Evolutionary conservation across 1,140 invertebrate species (phyloP).

Genomic region (Lysiphlebus fabarum): DNA sequence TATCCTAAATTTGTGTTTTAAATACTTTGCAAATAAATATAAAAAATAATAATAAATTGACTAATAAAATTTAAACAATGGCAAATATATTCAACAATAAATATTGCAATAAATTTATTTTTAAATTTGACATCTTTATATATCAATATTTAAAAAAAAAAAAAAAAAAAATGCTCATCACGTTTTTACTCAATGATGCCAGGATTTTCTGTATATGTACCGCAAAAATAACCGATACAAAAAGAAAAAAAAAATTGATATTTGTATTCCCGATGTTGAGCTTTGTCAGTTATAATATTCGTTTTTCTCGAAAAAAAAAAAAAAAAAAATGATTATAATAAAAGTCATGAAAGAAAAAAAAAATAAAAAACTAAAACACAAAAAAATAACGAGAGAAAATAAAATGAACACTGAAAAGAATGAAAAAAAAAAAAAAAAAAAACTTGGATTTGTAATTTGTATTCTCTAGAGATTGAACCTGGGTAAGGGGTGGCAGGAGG

Average conservation of each 20-base stretch:
- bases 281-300: too few species aligned
- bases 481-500: slow-evolving; percentile 6
- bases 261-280: slow-evolving; percentile 16
- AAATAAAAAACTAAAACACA: too few species aligned
- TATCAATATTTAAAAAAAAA: too few species aligned
- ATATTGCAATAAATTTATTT: not conserved
- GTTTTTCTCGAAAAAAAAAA: too few species aligned
- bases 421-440: slow-evolving; percentile 8
- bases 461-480: slow-evolving; percentile 23
- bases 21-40: too few species aligned
- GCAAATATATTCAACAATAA: not conserved
- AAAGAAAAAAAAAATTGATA: slow-evolving; percentile 13
- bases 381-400: slow-evolving; percentile 11
- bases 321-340: too few species aligned
- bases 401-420: not conserved
- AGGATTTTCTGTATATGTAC: not conserved
- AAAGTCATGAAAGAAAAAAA: too few species aligned
- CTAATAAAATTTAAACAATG: not conserved
- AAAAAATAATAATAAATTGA: too few species aligned
- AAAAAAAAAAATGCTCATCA: slow-evolving; percentile 11
- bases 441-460: slow-evolving; percentile 25
- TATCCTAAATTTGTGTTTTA: too few species aligned
- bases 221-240: slow-evolving; percentile 11
- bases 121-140: too few species aligned
- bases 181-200: slow-evolving; percentile 8